Conservation (phyloP, 1,140 invertebrate species). For the Leptinotarsa undecemlineata region DNA sequence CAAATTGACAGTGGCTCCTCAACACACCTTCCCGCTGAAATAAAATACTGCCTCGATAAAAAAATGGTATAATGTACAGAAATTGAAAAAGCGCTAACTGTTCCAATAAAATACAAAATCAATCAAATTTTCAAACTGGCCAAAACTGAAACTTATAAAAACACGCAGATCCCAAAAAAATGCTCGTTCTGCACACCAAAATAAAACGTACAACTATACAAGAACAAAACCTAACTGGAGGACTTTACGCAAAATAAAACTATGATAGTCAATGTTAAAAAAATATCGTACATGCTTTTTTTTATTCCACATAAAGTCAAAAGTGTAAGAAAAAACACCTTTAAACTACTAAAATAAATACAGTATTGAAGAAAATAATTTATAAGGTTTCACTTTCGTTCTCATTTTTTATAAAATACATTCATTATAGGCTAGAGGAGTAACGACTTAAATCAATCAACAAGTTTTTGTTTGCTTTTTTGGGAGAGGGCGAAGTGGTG, state of each 20-base stretch:
- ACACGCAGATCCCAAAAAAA: not conserved
- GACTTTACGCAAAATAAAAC: slow-evolving; percentile 25
- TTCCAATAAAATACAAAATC: slow-evolving; percentile 16
- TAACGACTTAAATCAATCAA: slow-evolving; percentile 22
- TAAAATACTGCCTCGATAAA: slow-evolving; percentile 23
- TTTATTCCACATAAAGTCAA: slow-evolving; percentile 39
- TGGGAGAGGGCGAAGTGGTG: slow-evolving; percentile 30
- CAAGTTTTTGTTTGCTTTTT: slow-evolving; percentile 25
- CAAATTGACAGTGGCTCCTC: no score
- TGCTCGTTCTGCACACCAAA: slow-evolving; percentile 1
- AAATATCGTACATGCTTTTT: slow-evolving; percentile 31
- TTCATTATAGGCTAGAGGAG: slow-evolving; percentile 25
- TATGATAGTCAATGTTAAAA: slow-evolving; percentile 28
- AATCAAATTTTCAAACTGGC: slow-evolving; percentile 21
- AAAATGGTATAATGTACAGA: slow-evolving; percentile 29
- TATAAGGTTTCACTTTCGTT: slow-evolving; percentile 33
- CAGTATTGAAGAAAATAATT: slow-evolving; percentile 35
- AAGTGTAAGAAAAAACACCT: slow-evolving; percentile 24
- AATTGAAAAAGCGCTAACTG: slow-evolving; percentile 17
- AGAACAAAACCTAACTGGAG: not conserved
- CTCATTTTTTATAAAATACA: slow-evolving; percentile 37
- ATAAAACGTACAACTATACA: not conserved
- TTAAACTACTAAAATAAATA: slow-evolving; percentile 38
- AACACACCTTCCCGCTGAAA: slow-evolving; percentile 24
- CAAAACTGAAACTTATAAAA: slow-evolving; percentile 16